phyloP scores from a whole-genome alignment of 2,797 vertebrate species.

The Lacerta agilis region DNA sequence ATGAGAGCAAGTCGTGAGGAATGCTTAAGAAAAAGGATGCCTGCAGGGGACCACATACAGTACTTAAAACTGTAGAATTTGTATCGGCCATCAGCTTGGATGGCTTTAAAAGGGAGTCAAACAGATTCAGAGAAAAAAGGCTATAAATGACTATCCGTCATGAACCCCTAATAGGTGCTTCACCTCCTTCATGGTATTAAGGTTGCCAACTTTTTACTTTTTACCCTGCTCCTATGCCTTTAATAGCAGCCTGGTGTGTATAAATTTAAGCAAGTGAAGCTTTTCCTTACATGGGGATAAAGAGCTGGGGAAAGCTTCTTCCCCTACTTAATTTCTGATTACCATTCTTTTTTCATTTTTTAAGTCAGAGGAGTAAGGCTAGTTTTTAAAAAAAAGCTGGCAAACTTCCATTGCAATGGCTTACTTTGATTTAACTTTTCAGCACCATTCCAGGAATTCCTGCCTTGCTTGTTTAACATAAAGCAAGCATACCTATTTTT shows the following conservation, averaged over 20 bases:
- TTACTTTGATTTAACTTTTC: slow-evolving; percentile 19
- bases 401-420: background rate
- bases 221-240: too few relatives aligned
- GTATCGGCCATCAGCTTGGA: too few relatives aligned
- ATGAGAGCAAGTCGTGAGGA: too few relatives aligned
- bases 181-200: background rate
- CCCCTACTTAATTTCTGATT: background rate
- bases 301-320: background rate
- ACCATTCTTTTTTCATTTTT: too few relatives aligned
- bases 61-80: too few relatives aligned
- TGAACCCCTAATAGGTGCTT: background rate
- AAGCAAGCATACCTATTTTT: slow-evolving; percentile 4
- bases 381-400: background rate
- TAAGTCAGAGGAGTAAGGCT: background rate
- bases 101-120: too few relatives aligned
- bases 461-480: slow-evolving; percentile 20
- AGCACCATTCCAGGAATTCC: slow-evolving; percentile 18
- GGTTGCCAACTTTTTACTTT: background rate
- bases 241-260: background rate
- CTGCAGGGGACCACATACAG: too few relatives aligned
- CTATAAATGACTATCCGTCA: too few relatives aligned
- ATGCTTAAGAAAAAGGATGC: too few relatives aligned
- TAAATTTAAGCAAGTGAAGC: background rate
- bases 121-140: too few relatives aligned
- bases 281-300: background rate